phyloP scores from a whole-genome alignment of 2,113 vertebrate species.

The Sisor rabdophorus region DNA sequence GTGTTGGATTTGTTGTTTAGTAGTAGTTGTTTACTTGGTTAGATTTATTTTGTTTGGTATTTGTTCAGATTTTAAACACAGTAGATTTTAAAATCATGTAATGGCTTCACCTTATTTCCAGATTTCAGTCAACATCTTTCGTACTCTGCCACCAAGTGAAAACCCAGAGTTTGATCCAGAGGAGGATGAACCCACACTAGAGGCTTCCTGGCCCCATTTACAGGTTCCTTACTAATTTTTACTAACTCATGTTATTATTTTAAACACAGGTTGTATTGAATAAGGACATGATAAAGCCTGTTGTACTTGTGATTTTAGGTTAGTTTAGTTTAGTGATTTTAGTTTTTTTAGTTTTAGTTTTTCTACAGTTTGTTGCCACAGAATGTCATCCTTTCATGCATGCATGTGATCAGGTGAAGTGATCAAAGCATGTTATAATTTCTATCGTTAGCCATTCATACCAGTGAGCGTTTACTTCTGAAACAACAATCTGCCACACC shows the following conservation, averaged over 20 bases:
- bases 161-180: slow-evolving; percentile 91
- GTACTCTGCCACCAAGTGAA: slow-evolving; percentile 87
- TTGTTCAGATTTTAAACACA: neutral
- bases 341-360: neutral
- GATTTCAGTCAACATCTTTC: slow-evolving; percentile 91
- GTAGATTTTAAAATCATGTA: neutral
- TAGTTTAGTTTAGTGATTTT: no score
- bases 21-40: neutral
- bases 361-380: neutral
- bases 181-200: slow-evolving; percentile 87
- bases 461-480: no score
- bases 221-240: slow-evolving; percentile 66
- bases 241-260: neutral
- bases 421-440: no score
- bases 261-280: neutral
- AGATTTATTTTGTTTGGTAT: neutral
- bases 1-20: neutral
- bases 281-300: neutral
- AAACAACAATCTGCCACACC: no score
- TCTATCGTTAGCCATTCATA: no score
- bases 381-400: no score
- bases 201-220: slow-evolving; percentile 91
- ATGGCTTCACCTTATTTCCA: slow-evolving; percentile 46
- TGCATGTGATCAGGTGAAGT: no score
- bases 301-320: neutral